Base-by-base conservation (phyloP, 2,113 vertebrate genomes). In the Malurus cyaneus region DNA sequence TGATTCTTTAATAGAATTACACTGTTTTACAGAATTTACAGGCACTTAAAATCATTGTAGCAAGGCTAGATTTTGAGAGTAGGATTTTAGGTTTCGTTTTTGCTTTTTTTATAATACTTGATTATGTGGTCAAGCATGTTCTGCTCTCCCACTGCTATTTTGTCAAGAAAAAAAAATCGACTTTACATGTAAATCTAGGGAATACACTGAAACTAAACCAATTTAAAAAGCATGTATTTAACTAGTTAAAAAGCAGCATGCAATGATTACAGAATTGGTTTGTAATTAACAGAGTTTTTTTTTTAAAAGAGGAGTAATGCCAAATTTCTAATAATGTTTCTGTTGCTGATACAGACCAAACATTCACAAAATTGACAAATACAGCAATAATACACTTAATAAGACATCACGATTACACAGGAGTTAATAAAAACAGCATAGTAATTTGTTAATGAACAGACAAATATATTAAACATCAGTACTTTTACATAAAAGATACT, bases 401-500 rank as follows among this genome's bases (percentile, higher is more conserved):
- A 53, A 82, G 32, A 84, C 41, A 47, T 34, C 31, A 61, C 70
- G 69, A 83, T 72, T 80, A 88, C 32, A 80, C 0, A 83, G 24
- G 8, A 17, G 17, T 96, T 90, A 93, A 88, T 49, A 28, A 88
- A 90, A 88, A 78, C 18, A 71, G n/a, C 39, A 42, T 0, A 69
- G 36, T 66, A 36, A 46, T 83, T 85, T 76, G 84, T 92, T 93
- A 96, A 86, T 80, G 12, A 86, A 89, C 29, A 89, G 29, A 88
- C 46, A 89, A 80, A 70, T 59, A 77, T 1, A 88, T 72, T 91
- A 92, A 94, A 89, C 54, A 94, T 84, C 26, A 89, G 79, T 65
- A 81, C 72, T 66, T 95, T 90, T 69, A 92, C 18, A 71, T 41
- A 76, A 66, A 94, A 92, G 77, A 66, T 56, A 84, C 5, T 42